Conservation (phyloP, 1,140 invertebrate species). For the Temnothorax longispinosus region DNA sequence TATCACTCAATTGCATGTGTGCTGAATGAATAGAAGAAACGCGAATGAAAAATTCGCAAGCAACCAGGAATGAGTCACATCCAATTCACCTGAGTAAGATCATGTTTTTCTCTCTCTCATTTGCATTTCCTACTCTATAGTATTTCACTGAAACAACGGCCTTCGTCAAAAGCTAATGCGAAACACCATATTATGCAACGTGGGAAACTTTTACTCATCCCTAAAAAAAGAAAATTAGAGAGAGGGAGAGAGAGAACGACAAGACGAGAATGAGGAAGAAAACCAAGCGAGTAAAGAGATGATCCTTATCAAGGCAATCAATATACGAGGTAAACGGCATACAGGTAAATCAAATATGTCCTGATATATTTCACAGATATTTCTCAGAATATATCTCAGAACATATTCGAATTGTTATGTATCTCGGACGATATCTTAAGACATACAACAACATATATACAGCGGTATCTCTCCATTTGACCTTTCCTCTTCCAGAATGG, state of each 20-base stretch:
- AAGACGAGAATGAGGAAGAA: background rate
- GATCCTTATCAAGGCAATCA: constrained; percentile 30
- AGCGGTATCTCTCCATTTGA: background rate
- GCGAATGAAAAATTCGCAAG: background rate
- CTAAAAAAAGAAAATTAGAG: background rate
- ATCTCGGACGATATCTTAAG: background rate
- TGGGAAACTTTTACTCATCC: background rate
- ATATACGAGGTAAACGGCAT: background rate
- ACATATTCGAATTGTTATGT: background rate
- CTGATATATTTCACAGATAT: background rate
- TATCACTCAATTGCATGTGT: background rate
- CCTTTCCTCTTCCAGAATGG: constrained; percentile 9
- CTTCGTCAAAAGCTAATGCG: background rate
- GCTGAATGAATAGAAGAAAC: background rate
- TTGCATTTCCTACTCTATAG: constrained; percentile 32
- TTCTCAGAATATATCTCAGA: background rate
- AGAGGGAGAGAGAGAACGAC: background rate
- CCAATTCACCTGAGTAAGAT: constrained; percentile 65
- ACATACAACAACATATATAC: background rate
- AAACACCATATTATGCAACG: background rate
- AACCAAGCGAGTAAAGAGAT: background rate
- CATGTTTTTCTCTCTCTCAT: constrained; percentile 44
- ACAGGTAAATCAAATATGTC: background rate
- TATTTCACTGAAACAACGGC: background rate
- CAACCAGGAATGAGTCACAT: background rate